Percentiles rank a stretch among this genome's conserved stretches.
Evolutionary conservation across 2,888 invertebrate genomes (phyloP).

Genomic region (Ochropleura leucogaster): DNA sequence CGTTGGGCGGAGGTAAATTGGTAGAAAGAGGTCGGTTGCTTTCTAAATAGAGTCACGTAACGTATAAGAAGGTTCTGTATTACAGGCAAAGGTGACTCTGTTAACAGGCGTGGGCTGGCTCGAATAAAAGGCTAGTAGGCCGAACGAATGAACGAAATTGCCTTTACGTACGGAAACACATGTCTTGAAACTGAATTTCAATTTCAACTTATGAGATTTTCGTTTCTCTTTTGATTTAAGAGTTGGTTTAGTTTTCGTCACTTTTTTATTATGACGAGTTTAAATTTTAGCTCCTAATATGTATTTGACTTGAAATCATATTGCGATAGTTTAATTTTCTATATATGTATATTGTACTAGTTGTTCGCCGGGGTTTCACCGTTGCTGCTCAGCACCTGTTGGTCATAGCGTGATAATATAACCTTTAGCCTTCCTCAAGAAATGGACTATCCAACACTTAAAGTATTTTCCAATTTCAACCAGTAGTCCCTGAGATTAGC

Average conservation of each 20-base stretch:
- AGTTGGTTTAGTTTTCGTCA: constrained; percentile 10
- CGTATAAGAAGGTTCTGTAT: constrained; percentile 81
- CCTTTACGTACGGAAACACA: constrained; percentile 66
- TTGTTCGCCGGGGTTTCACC: too few relatives aligned
- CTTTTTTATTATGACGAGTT: neutral
- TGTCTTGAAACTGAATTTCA: constrained; percentile 69
- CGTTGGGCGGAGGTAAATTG: constrained; percentile 81
- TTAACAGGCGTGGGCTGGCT: constrained; percentile 69
- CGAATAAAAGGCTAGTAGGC: constrained; percentile 71
- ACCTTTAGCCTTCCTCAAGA: too few relatives aligned
- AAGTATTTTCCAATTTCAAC: too few relatives aligned
- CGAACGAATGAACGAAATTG: constrained; percentile 73
- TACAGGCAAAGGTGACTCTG: constrained; percentile 77
- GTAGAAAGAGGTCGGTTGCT: constrained; percentile 80
- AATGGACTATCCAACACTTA: too few relatives aligned
- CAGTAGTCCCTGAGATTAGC: too few relatives aligned
- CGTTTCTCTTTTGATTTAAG: constrained; percentile 49
- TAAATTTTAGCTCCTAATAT: too few relatives aligned
- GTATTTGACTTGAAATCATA: too few relatives aligned
- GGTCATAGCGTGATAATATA: too few relatives aligned
- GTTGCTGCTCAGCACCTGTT: too few relatives aligned
- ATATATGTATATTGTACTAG: too few relatives aligned
- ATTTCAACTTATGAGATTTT: constrained; percentile 65
- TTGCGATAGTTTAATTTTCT: too few relatives aligned
- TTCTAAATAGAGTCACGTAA: constrained; percentile 87